These are phyloP conservation scores for Zosterops japonicus DNA, from an alignment of 2,113 vertebrate genomes.

Conservation along the genomic window DNA sequence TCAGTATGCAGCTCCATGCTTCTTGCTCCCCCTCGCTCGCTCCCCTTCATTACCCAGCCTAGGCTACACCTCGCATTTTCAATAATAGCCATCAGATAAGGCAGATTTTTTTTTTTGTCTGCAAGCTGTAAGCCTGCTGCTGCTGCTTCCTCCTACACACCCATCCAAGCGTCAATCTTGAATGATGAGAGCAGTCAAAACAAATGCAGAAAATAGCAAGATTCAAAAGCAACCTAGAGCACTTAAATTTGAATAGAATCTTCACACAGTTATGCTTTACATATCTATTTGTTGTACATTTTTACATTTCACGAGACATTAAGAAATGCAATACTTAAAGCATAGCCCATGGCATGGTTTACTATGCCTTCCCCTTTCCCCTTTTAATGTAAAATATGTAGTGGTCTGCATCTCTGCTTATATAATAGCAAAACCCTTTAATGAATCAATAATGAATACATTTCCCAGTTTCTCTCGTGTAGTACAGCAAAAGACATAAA, in stretches of 20 bases:
- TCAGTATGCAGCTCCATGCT: conserved; percentile 95
- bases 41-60: conserved; percentile 85
- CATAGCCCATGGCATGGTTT: conserved; percentile 43
- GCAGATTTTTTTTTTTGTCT: conserved; percentile 91
- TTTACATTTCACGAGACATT: conserved; percentile 71
- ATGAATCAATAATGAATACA: conserved; percentile 41
- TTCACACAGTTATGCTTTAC: conserved; percentile 66
- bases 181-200: conserved; percentile 83
- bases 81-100: conserved; percentile 93
- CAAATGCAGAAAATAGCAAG: conserved; percentile 84
- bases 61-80: conserved; percentile 87
- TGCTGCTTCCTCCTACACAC: conserved; percentile 86
- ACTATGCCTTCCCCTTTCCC: neutral
- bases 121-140: conserved; percentile 82
- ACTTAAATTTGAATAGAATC: conserved; percentile 76
- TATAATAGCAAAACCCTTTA: conserved; percentile 39
- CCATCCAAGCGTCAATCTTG: conserved; percentile 83
- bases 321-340: conserved; percentile 61
- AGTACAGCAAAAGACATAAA: conserved; percentile 62
- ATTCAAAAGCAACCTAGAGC: conserved; percentile 76
- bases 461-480: conserved; percentile 34
- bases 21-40: conserved; percentile 80
- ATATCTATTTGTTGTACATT: conserved; percentile 74
- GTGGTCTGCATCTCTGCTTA: conserved; percentile 36
- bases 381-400: conserved; percentile 22